Evolutionary conservation across 2,113 vertebrate species (phyloP).

Genomic region (Sigmodon hispidus): DNA sequence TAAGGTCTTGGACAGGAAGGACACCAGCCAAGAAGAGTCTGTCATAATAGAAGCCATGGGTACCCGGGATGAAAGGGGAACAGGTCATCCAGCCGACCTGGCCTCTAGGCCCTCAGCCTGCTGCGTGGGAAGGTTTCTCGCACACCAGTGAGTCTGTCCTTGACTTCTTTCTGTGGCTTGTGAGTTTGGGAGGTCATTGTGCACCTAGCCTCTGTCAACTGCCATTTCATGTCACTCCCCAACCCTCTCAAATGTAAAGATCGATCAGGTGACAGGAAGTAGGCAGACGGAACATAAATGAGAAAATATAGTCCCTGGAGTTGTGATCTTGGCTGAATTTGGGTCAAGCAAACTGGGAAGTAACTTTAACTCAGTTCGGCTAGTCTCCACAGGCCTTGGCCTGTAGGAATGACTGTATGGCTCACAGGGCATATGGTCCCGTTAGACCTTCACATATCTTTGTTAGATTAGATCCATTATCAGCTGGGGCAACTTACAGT

Average conservation of each 20-base stretch:
- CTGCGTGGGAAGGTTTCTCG: rapidly evolving
- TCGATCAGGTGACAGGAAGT: not conserved
- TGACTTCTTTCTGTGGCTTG: not conserved
- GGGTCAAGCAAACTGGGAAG: not conserved
- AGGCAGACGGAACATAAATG: not conserved
- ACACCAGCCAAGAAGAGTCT: not conserved
- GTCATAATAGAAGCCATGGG: not conserved
- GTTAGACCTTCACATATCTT: conserved; percentile 45
- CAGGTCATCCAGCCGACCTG: not conserved
- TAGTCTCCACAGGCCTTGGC: rapidly evolving
- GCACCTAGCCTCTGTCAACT: not conserved
- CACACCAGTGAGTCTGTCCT: not conserved
- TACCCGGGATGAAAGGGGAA: not conserved
- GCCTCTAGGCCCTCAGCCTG: not conserved
- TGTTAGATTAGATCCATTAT: conserved; percentile 53
- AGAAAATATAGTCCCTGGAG: not conserved
- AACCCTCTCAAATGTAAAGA: not conserved
- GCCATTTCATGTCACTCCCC: not conserved
- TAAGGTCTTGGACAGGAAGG: not conserved
- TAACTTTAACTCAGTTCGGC: not conserved
- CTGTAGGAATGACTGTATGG: rapidly evolving
- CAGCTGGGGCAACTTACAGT: conserved; percentile 21
- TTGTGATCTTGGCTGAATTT: not conserved
- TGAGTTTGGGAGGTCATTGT: rapidly evolving
- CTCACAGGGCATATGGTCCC: rapidly evolving